phyloP scores from a whole-genome alignment of 2,113 vertebrate genomes.

The Percopsis transmontana region DNA sequence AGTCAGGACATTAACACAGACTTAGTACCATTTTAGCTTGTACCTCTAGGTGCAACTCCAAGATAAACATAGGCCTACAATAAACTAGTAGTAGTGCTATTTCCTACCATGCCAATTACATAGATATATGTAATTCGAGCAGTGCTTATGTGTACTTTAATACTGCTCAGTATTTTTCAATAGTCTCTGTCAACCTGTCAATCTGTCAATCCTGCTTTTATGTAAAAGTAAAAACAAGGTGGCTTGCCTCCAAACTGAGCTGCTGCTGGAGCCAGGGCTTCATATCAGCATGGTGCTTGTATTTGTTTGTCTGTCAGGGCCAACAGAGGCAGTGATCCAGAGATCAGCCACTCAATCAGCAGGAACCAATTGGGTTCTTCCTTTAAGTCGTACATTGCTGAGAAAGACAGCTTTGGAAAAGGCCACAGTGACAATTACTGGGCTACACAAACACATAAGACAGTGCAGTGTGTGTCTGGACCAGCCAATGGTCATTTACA shows the following conservation, averaged over 20 bases:
- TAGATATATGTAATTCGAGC: too few relatives aligned
- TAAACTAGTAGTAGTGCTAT: too few relatives aligned
- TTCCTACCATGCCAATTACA: too few relatives aligned
- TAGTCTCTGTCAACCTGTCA: not conserved
- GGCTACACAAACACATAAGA: conserved; percentile 2
- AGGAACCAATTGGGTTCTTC: conserved; percentile 38
- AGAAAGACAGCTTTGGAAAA: conserved; percentile 52
- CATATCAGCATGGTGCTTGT: not conserved
- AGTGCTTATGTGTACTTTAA: too few relatives aligned
- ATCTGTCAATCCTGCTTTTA: not conserved
- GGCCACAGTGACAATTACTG: conserved; percentile 36
- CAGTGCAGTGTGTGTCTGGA: not conserved
- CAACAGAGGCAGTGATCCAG: conserved; percentile 30
- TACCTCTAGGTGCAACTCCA: too few relatives aligned
- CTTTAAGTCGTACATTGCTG: conserved; percentile 27
- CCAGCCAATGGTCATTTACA: too few relatives aligned
- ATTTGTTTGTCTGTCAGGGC: not conserved
- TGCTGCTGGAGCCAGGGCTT: not conserved
- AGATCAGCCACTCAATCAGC: conserved; percentile 33
- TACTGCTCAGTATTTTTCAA: too few relatives aligned
- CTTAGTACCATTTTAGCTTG: too few relatives aligned
- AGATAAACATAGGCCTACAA: too few relatives aligned
- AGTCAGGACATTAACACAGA: too few relatives aligned
- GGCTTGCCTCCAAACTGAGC: not conserved
- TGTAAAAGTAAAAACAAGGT: not conserved